phyloP scores from a whole-genome alignment of 2,113 vertebrate genomes.

The Phylloscopus trochilus region DNA sequence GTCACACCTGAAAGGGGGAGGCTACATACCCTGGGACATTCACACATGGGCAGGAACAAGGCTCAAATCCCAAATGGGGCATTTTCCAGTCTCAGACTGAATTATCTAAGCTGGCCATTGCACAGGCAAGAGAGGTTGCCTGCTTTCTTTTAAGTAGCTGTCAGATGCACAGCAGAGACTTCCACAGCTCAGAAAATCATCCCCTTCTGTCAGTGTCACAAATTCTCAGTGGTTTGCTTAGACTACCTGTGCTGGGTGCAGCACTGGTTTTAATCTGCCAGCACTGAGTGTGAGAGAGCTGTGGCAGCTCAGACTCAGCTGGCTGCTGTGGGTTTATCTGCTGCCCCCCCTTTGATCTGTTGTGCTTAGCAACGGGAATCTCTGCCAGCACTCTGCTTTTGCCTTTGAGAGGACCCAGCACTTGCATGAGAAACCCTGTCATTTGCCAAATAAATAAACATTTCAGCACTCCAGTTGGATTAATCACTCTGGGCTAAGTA shows the following conservation, averaged over 20 bases:
- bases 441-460: slow-evolving; percentile 28
- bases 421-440: neutral
- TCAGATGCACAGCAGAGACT: neutral
- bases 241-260: neutral
- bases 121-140: neutral
- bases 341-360: neutral
- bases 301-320: neutral
- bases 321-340: neutral
- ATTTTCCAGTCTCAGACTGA: neutral
- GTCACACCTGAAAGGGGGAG: neutral
- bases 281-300: neutral
- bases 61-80: neutral
- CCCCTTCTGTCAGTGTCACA: neutral
- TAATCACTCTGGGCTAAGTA: neutral
- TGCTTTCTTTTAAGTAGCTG: neutral
- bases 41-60: neutral
- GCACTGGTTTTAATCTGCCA: neutral
- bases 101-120: neutral
- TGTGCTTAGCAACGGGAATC: neutral
- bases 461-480: slow-evolving; percentile 4
- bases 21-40: neutral
- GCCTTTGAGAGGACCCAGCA: neutral
- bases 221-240: neutral
- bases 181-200: neutral
- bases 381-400: slow-evolving; percentile 14